Base-by-base conservation (phyloP, 1,140 invertebrate species). In the Popillia japonica region DNA sequence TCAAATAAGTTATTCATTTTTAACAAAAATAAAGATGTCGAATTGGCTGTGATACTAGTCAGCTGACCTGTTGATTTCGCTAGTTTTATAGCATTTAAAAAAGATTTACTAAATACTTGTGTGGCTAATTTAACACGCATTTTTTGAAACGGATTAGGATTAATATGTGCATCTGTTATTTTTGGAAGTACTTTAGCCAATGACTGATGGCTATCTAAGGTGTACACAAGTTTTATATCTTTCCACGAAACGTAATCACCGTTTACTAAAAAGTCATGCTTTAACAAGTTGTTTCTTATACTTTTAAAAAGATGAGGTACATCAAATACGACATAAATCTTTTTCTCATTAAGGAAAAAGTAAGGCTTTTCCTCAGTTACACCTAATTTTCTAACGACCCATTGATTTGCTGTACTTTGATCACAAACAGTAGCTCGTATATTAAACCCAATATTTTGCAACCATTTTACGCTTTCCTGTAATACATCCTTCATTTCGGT, bases 101-200 rank as follows among this genome's bases (percentile, higher is more conserved):
- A 48, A 2, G 44, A 14, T 17, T 34, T 73, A 17, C 27, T 73
- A 10, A 73, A 73, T 40, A 73, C 72, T 40, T 73, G 72, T 9
- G 27, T 73, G 20, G 72, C 27, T 73, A 73, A 73, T 73, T 34
- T 73, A n/a, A 73, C 72, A 27, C 22, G 40, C 23, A 73, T 23
- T 27, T 73, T 73, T 40, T 73, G 0, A 27, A 73, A 34, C 1
- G 72, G 22, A 40, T 73, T 73, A 27, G 72, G 72, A 23, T 73
- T 27, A 23, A 73, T 40, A 73, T 73, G 72, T n/a, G 72, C 20
- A 34, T 73, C 2, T 10, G 72, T 3, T 73, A 73, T 34, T 73
- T 73, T 73, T 23, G 40, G 23, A 2, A 73, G 72, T 73, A 40
- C 72, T 17, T 17, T 48, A 2, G 44, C 44, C 44, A 48, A 17